Base-by-base conservation (phyloP, 2,113 vertebrate species). In the Daubentonia madagascariensis region DNA sequence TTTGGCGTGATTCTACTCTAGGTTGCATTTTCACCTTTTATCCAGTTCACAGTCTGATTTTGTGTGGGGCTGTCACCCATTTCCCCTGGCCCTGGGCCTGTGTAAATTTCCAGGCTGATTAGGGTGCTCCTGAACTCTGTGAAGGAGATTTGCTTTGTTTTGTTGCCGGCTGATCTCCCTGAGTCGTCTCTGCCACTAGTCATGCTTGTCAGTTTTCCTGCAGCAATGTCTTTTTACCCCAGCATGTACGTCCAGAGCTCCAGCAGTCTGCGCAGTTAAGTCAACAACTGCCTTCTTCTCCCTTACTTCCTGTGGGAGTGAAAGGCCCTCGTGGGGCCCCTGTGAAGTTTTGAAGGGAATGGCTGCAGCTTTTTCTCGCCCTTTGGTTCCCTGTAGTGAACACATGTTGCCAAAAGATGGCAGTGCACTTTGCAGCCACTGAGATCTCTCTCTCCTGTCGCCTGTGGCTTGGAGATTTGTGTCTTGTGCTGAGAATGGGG, bases 361-460 rank as follows among this genome's bases (percentile, higher is more conserved):
- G 1, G 1, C 22, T 52, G 25, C 10, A 6, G 28, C 61, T 81
- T 91, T 81, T 52, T 40, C 57, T 23, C 1, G n/a, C n/a, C 37
- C 30, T 16, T 43, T 0, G 3, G 30, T 50, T 78, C 37, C 89
- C 72, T 98, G 97, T 40, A 97, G 90, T 97, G 93, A 97, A 23
- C 79, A 28, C 43, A 12, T 73, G 81, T 43, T 88, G 80, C 97
- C 98, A 95, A 98, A 85, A 98, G 98, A 75, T 97, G 98, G 97
- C 97, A 97, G 97, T 97, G 85, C 22, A 59, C 96, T 81, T 96
- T 96, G 87, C 95, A 79, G 81, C 48, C 75, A 1, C 89, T 1
- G 83, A n/a, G 63, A 22, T 11, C 0, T 8, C 59, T 40, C 22
- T 37, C 9, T 32, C 43, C 37, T 16, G 63, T 52, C 3, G 50